These are phyloP conservation scores for Meleagris gallopavo DNA, from an alignment of 2,113 vertebrate species.

Conservation along the genomic window DNA sequence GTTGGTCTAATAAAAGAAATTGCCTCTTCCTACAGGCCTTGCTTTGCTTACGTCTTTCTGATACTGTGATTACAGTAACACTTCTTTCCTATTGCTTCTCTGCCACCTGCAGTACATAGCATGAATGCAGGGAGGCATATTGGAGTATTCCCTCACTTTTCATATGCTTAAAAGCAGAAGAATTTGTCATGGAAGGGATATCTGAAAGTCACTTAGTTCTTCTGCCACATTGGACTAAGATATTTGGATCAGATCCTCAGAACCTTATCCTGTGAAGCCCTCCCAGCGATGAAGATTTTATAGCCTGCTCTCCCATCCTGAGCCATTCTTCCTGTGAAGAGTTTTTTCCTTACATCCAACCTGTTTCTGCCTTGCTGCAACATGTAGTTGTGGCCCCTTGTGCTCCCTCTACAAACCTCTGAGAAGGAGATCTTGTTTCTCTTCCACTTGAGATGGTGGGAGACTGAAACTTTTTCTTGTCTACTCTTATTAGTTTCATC, in stretches of 20 bases:
- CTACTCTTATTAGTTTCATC: background rate
- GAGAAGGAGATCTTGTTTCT: background rate
- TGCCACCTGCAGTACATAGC: constrained; percentile 57
- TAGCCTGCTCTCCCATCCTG: background rate
- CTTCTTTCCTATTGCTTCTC: constrained; percentile 19
- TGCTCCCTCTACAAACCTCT: background rate
- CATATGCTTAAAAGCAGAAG: background rate
- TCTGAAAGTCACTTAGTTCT: accelerated
- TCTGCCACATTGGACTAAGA: background rate
- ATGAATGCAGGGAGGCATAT: background rate
- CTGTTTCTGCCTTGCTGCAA: background rate
- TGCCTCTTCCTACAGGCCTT: constrained; percentile 34
- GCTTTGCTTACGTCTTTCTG: background rate
- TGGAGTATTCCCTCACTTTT: background rate
- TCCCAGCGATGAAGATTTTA: background rate
- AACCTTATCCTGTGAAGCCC: background rate
- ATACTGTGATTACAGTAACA: background rate
- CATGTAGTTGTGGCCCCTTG: background rate
- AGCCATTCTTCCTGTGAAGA: background rate
- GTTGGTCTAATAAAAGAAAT: constrained; percentile 51
- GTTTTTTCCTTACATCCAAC: background rate
- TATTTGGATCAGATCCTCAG: background rate
- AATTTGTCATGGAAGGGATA: background rate
- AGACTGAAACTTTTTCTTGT: background rate
- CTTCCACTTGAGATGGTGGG: background rate